Evolutionary conservation across 1,140 invertebrate genomes (phyloP).

Genomic region (Magallana ariakensis): DNA sequence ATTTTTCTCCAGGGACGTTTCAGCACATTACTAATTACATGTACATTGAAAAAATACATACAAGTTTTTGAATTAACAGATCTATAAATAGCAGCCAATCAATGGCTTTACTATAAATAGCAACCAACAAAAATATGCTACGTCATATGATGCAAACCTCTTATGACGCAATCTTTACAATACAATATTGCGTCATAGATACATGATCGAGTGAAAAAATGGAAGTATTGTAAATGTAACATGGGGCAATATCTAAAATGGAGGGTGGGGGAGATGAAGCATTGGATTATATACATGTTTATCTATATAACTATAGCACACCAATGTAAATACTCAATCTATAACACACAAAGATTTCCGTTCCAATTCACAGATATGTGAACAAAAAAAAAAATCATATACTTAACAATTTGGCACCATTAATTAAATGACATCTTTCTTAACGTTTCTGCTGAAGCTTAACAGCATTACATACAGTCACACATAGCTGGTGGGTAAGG

Average conservation of each 20-base stretch:
- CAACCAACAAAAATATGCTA: slow-evolving; percentile 25
- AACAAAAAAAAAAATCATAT: slow-evolving; percentile 14
- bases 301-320: neutral
- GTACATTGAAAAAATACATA: slow-evolving; percentile 9
- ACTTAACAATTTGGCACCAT: slow-evolving; percentile 27
- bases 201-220: neutral
- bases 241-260: neutral
- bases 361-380: slow-evolving; percentile 10
- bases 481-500: neutral
- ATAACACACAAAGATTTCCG: neutral
- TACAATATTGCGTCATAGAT: neutral
- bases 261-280: neutral
- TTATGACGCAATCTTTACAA: neutral
- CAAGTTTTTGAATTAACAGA: slow-evolving; percentile 9
- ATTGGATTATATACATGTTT: no score
- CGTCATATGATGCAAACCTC: neutral
- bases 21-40: slow-evolving; percentile 4
- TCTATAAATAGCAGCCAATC: slow-evolving; percentile 22
- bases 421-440: neutral
- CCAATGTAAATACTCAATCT: neutral
- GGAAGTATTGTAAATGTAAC: neutral
- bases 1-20: neutral
- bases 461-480: neutral
- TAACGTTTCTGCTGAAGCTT: neutral
- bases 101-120: slow-evolving; percentile 27